These are phyloP conservation scores for Hydropsyche betteni DNA, from an alignment of 2,888 invertebrate genomes.

Conservation along the genomic window DNA sequence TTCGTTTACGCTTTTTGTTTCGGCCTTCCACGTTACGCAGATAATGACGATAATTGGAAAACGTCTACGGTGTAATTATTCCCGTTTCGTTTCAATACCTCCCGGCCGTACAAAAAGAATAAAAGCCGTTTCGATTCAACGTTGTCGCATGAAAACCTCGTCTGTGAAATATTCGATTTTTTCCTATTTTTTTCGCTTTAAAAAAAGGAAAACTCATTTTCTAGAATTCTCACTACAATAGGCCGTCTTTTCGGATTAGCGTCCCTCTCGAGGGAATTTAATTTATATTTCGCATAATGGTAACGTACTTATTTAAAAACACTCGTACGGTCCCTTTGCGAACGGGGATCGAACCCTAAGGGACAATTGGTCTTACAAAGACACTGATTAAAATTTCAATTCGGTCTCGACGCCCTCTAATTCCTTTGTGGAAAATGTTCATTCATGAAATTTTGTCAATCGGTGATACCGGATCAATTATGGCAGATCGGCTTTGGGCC, in stretches of 20 bases:
- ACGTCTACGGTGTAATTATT: slow-evolving; percentile 10
- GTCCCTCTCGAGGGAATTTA: slow-evolving; percentile 24
- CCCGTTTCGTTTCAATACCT: neutral
- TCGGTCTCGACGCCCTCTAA: slow-evolving; percentile 35
- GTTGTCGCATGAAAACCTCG: neutral
- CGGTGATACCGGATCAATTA: neutral
- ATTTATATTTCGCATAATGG: slow-evolving; percentile 10
- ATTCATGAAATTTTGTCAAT: neutral
- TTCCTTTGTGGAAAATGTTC: slow-evolving; percentile 30
- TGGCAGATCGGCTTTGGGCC: neutral
- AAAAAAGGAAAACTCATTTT: slow-evolving; percentile 5
- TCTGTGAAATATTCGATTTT: neutral
- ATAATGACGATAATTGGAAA: slow-evolving; percentile 30
- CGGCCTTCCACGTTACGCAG: slow-evolving; percentile 9
- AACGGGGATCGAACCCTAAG: slow-evolving; percentile 30
- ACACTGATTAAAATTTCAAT: slow-evolving; percentile 40
- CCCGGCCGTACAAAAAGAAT: neutral
- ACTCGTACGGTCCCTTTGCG: neutral
- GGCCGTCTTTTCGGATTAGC: slow-evolving; percentile 30
- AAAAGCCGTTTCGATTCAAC: neutral
- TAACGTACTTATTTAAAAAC: neutral
- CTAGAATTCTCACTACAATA: neutral
- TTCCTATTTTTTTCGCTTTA: neutral
- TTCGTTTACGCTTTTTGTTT: slow-evolving; percentile 20
- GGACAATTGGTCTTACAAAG: slow-evolving; percentile 27